Evolutionary conservation across 35 echinoderm and acorn worm species (phyloP).

Genomic region (Heliocidaris tuberculata): DNA sequence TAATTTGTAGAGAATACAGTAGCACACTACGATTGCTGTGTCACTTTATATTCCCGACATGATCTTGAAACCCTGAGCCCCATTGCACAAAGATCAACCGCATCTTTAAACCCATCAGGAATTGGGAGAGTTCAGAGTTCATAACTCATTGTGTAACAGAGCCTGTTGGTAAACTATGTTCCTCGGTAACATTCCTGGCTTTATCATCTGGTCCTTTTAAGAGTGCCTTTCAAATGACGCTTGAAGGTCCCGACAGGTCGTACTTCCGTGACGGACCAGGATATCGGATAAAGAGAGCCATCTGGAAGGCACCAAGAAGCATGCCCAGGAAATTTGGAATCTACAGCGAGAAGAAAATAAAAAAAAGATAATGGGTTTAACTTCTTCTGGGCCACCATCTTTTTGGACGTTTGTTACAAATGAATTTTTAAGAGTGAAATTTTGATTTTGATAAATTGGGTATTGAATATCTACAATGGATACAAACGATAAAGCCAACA

Average conservation of each 20-base stretch:
- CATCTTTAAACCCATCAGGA: neutral
- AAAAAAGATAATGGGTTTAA: neutral
- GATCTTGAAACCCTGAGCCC: neutral
- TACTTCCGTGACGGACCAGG: slow-evolving; percentile 46
- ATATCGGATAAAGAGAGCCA: slow-evolving; percentile 48
- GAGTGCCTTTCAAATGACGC: slow-evolving; percentile 7
- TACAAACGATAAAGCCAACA: no score
- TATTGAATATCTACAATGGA: no score
- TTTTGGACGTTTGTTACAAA: neutral
- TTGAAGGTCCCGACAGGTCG: slow-evolving; percentile 26
- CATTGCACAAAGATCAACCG: neutral
- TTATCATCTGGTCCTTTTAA: neutral
- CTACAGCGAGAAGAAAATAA: neutral
- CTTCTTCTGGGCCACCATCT: neutral
- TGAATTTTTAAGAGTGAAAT: neutral
- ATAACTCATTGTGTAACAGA: neutral
- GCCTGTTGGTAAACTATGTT: neutral
- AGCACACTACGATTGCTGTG: neutral
- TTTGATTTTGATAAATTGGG: neutral
- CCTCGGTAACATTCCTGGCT: neutral
- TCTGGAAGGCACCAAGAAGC: slow-evolving; percentile 49
- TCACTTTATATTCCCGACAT: neutral
- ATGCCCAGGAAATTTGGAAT: slow-evolving; percentile 57
- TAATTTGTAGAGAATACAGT: neutral
- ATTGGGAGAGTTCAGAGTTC: neutral